Percentiles rank a stretch among this genome's conserved stretches.
These are phyloP conservation scores for Mobula hypostoma DNA, from an alignment of 2,113 vertebrate genomes.

Conservation along the genomic window DNA sequence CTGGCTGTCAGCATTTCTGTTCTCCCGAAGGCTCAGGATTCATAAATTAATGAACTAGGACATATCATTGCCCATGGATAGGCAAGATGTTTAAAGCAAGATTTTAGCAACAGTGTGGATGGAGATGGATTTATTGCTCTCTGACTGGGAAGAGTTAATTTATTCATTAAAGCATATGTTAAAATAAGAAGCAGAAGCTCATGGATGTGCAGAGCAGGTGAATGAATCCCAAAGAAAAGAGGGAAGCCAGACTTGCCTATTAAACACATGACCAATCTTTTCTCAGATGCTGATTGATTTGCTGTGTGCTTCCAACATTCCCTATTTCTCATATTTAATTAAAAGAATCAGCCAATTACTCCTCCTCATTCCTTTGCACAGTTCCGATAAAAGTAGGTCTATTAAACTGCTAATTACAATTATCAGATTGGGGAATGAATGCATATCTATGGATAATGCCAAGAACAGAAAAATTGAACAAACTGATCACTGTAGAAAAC, in stretches of 20 bases:
- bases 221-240: not conserved
- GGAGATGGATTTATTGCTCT: not conserved
- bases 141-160: not conserved
- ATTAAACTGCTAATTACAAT: not conserved
- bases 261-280: not conserved
- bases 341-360: not conserved
- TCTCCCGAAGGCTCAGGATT: slow-evolving; percentile 14
- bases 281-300: too few relatives aligned
- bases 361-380: not conserved
- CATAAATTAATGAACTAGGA: slow-evolving; percentile 24
- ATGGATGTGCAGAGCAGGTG: not conserved
- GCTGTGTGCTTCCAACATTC: not conserved
- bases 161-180: not conserved
- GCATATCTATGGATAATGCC: not conserved
- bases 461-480: not conserved
- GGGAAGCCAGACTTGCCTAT: not conserved
- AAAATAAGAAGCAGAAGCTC: not conserved
- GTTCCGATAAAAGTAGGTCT: not conserved
- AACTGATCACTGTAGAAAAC: too few relatives aligned
- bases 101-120: not conserved
- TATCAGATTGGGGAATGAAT: not conserved
- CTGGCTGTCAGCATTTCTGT: not conserved
- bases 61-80: not conserved
- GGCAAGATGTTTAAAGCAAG: not conserved
- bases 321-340: not conserved